Percentiles rank a stretch among this genome's conserved stretches.
Evolutionary conservation across 2,113 vertebrate species (phyloP).

Genomic region (Trichechus manatus): DNA sequence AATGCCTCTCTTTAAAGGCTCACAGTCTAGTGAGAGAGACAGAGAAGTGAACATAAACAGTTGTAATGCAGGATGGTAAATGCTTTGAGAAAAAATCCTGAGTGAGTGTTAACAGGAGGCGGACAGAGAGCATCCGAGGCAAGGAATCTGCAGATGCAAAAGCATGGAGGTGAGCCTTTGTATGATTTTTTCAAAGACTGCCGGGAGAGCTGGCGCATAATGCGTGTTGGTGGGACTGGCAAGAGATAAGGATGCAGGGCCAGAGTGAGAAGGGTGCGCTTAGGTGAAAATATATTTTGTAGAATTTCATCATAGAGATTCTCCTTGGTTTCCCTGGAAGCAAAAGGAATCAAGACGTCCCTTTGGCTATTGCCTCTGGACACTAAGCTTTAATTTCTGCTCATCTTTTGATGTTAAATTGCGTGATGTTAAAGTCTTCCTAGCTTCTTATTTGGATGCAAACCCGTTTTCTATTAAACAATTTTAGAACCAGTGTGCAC

Average conservation of each 20-base stretch:
- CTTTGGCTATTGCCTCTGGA: background rate
- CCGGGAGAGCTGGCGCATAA: background rate
- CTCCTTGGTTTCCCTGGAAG: background rate
- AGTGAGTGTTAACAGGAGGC: background rate
- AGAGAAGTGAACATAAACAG: background rate
- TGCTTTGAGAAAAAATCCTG: background rate
- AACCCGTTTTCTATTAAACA: background rate
- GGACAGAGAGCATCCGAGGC: background rate
- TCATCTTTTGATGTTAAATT: background rate
- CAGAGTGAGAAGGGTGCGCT: accelerated
- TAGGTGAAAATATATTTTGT: background rate
- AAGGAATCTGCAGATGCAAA: background rate
- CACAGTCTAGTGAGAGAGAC: background rate
- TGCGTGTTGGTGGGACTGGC: accelerated
- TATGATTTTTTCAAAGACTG: background rate
- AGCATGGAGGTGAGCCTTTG: background rate
- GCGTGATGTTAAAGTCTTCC: background rate
- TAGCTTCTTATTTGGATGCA: constrained; percentile 1
- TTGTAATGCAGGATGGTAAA: background rate
- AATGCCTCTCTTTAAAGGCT: background rate
- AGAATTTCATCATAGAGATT: background rate
- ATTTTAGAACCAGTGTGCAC: background rate
- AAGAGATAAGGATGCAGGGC: background rate
- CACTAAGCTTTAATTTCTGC: background rate
- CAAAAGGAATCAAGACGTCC: constrained; percentile 1